Base-by-base conservation (phyloP, 2,113 vertebrate genomes). In the Silurus asotus region DNA sequence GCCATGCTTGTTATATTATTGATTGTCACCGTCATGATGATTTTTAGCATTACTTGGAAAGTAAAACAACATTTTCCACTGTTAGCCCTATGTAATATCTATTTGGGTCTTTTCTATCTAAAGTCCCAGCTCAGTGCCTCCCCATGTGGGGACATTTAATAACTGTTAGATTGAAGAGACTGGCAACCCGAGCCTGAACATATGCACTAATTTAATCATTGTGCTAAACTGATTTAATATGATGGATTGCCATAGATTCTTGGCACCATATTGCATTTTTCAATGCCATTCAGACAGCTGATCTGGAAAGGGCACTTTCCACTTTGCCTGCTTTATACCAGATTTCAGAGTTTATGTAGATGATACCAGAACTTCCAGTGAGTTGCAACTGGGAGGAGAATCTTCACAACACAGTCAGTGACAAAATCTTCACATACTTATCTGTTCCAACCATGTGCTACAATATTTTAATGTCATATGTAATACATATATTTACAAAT, bases 171-270 rank as follows among this genome's bases (percentile, higher is more conserved):
- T 90, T 86, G 87, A 90, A 91, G 91, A 91, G 93, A 91, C 90
- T 92, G 91, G 92, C 92, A 93, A 94, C 92, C 93, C 88, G 93
- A 94, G 94, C 94, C 88, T 92, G 91, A 87, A 88, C 92, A 92
- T 90, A 92, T 91, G 90, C 86, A 88, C 91, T 93, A 94, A 95
- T 94, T 93, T 93, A 94, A 95, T 95, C 91, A 94, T 89, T 69
- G 83, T 49, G 20, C 80, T 94, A 93, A 95, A 94, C 92, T 91
- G 91, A 92, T 94, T 94, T 91, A 86, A 87, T 84, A 82, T 93
- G 92, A 94, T 92, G 87, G 89, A 92, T 91, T 87, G 92, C 92
- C 85, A 28, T 83, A 84, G 80, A 25, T 86, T 72, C 87, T 87
- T 72, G 85, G 89, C 92, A 81, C 48, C 87, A 86, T 88, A 91